Evolutionary conservation across 1,140 invertebrate genomes (phyloP).

Genomic region (Tyrophagus putrescentiae): DNA sequence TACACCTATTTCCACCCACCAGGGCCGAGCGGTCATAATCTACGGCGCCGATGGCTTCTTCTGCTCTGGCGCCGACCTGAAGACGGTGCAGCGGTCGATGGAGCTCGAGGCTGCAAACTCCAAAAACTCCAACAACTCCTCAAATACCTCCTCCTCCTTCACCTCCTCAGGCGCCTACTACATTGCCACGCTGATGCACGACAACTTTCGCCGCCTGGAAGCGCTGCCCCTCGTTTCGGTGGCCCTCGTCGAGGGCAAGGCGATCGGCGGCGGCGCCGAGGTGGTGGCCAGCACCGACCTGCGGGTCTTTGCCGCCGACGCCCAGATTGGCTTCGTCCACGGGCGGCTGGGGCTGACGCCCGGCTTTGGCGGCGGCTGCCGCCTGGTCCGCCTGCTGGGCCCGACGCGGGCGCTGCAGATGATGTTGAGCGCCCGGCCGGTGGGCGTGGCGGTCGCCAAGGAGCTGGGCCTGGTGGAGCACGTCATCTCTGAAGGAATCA

Average conservation of each 20-base stretch:
- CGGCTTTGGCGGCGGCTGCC: constrained; percentile 43
- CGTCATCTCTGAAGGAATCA: constrained; percentile 26
- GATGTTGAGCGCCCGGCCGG: constrained; percentile 33
- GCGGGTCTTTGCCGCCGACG: constrained; percentile 35
- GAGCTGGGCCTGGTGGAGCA: constrained; percentile 33
- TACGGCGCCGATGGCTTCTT: constrained; percentile 19
- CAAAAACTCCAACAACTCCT: no score
- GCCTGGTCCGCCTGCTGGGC: constrained; percentile 37
- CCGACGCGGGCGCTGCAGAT: constrained; percentile 36
- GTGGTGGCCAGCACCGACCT: constrained; percentile 43
- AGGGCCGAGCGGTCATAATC: constrained; percentile 14
- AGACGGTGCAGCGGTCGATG: constrained; percentile 6
- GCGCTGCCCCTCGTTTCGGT: constrained; percentile 33
- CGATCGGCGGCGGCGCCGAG: constrained; percentile 47
- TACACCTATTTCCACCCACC: background rate
- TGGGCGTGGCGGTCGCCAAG: constrained; percentile 34
- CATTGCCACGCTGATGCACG: constrained; percentile 14
- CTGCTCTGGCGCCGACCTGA: constrained; percentile 17
- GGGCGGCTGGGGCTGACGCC: constrained; percentile 42
- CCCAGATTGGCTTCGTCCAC: constrained; percentile 43
- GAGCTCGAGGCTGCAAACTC: no score
- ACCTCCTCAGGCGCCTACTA: background rate
- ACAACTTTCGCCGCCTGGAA: constrained; percentile 14
- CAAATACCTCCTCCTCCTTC: background rate
- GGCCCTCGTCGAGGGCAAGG: constrained; percentile 40